Conservation (phyloP, 2,888 invertebrate species). For the Adineta ricciae region DNA sequence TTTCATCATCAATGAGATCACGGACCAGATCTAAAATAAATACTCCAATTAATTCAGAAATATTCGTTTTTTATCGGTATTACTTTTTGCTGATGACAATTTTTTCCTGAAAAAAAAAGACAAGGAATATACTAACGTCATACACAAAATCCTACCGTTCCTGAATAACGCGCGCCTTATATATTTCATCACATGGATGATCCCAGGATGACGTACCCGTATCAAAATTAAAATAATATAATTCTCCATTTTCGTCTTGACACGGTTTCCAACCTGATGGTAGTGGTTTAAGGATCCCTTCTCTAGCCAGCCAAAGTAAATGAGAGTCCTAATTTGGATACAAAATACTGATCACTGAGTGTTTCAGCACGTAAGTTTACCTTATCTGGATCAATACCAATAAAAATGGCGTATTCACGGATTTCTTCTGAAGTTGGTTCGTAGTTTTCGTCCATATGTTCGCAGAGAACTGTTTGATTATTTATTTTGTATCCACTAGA, state of each 20-base stretch:
- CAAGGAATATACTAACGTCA: too few relatives aligned
- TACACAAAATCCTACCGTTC: too few relatives aligned
- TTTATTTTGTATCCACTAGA: slow-evolving; percentile 5
- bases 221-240: slow-evolving; percentile 76
- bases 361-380: too few relatives aligned
- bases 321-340: slow-evolving; percentile 59
- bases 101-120: too few relatives aligned
- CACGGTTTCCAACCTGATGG: slow-evolving; percentile 56
- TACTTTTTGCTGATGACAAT: too few relatives aligned
- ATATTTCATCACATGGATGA: slow-evolving; percentile 78
- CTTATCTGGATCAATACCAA: slow-evolving; percentile 75
- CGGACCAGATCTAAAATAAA: too few relatives aligned
- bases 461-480: neutral
- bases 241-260: slow-evolving; percentile 68
- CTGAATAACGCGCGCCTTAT: slow-evolving; percentile 57
- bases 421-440: slow-evolving; percentile 59
- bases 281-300: slow-evolving; percentile 79
- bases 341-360: too few relatives aligned
- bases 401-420: slow-evolving; percentile 72
- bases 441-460: slow-evolving; percentile 5
- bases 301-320: slow-evolving; percentile 71
- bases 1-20: too few relatives aligned
- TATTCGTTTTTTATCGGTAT: too few relatives aligned
- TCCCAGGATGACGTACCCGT: slow-evolving; percentile 81
- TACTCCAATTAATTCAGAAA: too few relatives aligned